A percentile compares a stretch with the other conserved stretches of the same genome.
These are phyloP conservation scores for Mobula hypostoma DNA, from an alignment of 2,113 vertebrate species.

Conservation along the genomic window DNA sequence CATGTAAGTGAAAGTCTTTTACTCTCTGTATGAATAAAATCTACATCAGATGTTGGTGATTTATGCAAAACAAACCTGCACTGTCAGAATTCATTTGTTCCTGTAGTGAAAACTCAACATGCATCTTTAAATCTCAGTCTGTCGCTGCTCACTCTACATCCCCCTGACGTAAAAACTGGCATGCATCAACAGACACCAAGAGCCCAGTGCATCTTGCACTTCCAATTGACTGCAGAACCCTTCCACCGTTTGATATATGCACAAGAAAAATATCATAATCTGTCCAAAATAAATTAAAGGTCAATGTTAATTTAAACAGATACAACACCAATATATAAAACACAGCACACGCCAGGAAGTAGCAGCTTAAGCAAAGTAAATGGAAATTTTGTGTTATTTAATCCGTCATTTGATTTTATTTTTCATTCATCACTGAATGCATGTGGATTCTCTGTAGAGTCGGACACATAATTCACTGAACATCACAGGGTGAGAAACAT, in stretches of 20 bases:
- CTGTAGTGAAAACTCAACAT: conserved; percentile 1
- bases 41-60: background rate
- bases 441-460: background rate
- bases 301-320: background rate
- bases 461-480: conserved; percentile 26
- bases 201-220: background rate
- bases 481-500: conserved; percentile 19
- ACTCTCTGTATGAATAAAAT: background rate
- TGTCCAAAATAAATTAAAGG: background rate
- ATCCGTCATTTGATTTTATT: conserved; percentile 17
- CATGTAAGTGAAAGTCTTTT: background rate
- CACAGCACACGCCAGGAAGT: background rate
- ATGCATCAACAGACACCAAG: background rate
- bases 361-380: background rate
- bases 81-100: conserved; percentile 8
- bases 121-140: background rate
- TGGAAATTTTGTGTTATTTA: background rate
- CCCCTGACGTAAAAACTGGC: background rate
- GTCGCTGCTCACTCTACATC: background rate
- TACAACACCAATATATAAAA: background rate
- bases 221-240: background rate
- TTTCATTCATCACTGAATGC: conserved; percentile 23
- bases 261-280: background rate
- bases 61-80: conserved; percentile 4
- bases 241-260: background rate